Percentiles rank a stretch among this genome's conserved stretches.
phyloP scores from a whole-genome alignment of 2,113 vertebrate species.

The Atrichornis clamosus region DNA sequence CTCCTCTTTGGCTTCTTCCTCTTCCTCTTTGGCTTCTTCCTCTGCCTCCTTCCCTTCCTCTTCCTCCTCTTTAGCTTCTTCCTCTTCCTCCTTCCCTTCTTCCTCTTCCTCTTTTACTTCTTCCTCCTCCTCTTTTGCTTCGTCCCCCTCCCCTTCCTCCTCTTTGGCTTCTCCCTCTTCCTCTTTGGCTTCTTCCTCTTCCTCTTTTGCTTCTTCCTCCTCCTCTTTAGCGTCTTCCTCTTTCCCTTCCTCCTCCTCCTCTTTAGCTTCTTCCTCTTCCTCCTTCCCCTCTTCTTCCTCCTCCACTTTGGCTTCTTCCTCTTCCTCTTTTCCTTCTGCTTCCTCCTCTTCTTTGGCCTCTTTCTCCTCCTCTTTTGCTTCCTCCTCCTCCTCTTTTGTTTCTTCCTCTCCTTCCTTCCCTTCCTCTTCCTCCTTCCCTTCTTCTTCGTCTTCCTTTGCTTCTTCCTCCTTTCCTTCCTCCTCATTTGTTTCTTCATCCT shows the following conservation, averaged over 20 bases:
- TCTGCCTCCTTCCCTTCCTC: too few species aligned
- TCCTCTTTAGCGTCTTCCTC: not conserved
- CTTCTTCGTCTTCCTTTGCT: not conserved
- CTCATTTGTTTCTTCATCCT: not conserved
- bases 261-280: not conserved
- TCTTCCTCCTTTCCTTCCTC: not conserved
- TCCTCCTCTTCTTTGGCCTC: not conserved
- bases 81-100: not conserved
- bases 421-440: not conserved
- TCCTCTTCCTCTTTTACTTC: not conserved
- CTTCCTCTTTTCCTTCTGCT: not conserved
- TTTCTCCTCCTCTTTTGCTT: not conserved
- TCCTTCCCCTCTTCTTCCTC: not conserved
- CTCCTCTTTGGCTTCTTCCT: not conserved
- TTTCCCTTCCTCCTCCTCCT: not conserved
- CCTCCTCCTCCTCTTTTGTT: not conserved
- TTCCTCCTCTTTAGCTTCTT: not conserved
- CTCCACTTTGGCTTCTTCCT: not conserved
- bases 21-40: rapidly evolving
- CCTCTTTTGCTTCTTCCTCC: not conserved
- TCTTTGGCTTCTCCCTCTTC: not conserved
- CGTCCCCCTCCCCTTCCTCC: not conserved
- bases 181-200: not conserved
- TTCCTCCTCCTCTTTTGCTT: rapidly evolving
- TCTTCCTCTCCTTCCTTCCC: not conserved